Evolutionary conservation across 2,797 vertebrate genomes (phyloP).

Genomic region (Dicrostonyx torquatus): DNA sequence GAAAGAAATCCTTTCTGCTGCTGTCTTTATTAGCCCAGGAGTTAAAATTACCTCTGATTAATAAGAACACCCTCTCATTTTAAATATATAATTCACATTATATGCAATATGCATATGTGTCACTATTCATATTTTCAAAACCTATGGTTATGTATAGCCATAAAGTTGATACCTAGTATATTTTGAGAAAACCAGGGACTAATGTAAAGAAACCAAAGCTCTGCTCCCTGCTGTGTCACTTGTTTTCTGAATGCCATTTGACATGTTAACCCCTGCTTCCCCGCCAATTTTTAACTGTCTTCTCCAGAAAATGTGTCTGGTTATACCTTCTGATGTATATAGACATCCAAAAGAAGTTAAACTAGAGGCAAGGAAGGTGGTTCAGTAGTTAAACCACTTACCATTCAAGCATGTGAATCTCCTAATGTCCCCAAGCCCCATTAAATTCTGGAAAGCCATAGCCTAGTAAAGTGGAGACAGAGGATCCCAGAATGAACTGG

Average conservation of each 20-base stretch:
- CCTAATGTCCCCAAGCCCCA: background rate
- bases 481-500: background rate
- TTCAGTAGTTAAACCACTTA: background rate
- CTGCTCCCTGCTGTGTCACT: background rate
- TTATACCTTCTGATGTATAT: background rate
- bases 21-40: background rate
- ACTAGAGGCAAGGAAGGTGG: background rate
- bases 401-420: background rate
- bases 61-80: background rate
- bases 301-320: background rate
- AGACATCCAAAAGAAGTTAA: background rate
- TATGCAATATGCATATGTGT: background rate
- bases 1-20: background rate
- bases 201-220: background rate
- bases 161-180: background rate
- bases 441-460: background rate
- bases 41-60: background rate
- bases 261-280: background rate
- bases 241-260: background rate
- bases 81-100: background rate
- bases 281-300: background rate
- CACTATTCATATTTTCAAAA: background rate
- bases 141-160: background rate
- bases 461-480: background rate
- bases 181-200: background rate